Conservation (phyloP, 2,113 vertebrate genomes). For the Fulmarus glacialis region DNA sequence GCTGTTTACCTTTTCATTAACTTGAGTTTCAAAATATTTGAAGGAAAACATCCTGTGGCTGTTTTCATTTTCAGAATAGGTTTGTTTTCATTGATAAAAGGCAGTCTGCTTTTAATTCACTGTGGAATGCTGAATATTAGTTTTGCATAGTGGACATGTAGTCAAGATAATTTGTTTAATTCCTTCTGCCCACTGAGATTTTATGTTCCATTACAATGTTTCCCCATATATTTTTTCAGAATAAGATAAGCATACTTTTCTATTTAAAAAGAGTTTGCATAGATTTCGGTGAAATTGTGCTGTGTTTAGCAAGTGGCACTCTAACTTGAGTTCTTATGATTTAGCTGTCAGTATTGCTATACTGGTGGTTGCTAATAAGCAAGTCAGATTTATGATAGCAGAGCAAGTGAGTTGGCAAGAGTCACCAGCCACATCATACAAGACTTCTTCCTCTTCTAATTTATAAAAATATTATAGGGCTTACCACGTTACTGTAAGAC, state of each 20-base stretch:
- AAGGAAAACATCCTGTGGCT: slow-evolving; percentile 56
- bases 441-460: background rate
- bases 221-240: background rate
- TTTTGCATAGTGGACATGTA: background rate
- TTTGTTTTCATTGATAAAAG: slow-evolving; percentile 63
- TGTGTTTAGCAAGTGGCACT: background rate
- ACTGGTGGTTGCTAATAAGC: background rate
- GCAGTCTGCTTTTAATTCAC: slow-evolving; percentile 54
- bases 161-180: slow-evolving; percentile 42
- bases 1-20: slow-evolving; percentile 52
- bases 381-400: background rate
- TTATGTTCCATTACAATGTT: background rate
- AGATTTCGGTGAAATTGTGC: background rate
- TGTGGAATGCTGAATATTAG: slow-evolving; percentile 54
- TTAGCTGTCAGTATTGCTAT: background rate
- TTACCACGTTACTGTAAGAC: background rate
- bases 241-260: background rate
- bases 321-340: background rate
- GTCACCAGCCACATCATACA: background rate
- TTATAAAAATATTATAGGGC: background rate
- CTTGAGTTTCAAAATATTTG: slow-evolving; percentile 33
- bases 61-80: slow-evolving; percentile 30
- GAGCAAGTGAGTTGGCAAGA: background rate
- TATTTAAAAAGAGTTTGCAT: background rate
- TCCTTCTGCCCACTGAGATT: slow-evolving; percentile 6